Percentiles rank a stretch among this genome's conserved stretches.
Conservation (phyloP, 2,113 vertebrate species). For the Oplegnathus fasciatus region DNA sequence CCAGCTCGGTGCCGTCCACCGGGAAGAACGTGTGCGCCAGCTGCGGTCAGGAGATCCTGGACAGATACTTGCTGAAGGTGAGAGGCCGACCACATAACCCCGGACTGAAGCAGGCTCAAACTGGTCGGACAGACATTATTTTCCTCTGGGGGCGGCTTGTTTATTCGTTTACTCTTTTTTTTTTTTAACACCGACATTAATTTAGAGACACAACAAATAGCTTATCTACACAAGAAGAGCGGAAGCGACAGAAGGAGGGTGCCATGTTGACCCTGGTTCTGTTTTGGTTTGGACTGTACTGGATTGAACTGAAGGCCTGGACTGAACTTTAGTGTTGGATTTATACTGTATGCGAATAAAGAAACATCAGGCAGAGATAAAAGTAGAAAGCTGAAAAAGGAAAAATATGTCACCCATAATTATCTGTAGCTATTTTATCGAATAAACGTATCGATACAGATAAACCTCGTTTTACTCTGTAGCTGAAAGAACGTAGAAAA, state of each 20-base stretch:
- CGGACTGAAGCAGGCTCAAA: background rate
- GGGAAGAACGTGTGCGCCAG: constrained; percentile 97
- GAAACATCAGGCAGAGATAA: background rate
- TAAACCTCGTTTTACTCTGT: background rate
- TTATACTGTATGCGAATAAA: background rate
- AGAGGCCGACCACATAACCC: background rate
- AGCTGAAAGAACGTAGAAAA: background rate
- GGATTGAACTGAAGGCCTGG: constrained; percentile 8
- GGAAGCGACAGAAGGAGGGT: background rate
- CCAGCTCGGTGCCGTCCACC: constrained; percentile 90
- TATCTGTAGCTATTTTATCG: too few species aligned
- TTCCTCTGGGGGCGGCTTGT: background rate
- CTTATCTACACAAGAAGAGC: background rate
- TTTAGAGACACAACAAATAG: background rate
- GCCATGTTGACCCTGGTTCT: constrained; percentile 32
- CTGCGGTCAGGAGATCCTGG: constrained; percentile 96
- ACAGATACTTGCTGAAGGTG: constrained; percentile 97
- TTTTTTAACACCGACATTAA: background rate
- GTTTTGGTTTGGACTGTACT: constrained; percentile 8
- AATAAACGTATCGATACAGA: background rate
- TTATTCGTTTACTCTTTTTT: constrained; percentile 16
- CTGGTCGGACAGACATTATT: background rate
- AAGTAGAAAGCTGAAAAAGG: background rate
- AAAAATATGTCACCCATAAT: background rate
- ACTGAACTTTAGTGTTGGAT: background rate